A percentile compares a stretch with the other conserved stretches of the same genome.
These are phyloP conservation scores for Schizothorax lantsangensis DNA, from an alignment of 2,797 vertebrate genomes.

Conservation along the genomic window DNA sequence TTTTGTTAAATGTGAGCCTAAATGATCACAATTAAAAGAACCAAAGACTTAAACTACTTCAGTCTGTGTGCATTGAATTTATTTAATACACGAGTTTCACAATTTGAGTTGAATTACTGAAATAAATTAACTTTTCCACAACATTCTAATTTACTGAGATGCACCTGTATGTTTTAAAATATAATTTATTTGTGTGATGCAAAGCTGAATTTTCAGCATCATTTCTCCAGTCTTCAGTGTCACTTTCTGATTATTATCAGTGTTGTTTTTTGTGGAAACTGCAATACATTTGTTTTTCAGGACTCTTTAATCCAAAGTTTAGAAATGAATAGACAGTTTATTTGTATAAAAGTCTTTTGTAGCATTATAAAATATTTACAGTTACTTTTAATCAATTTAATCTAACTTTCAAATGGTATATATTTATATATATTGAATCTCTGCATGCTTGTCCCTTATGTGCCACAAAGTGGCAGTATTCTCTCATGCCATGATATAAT, in stretches of 20 bases:
- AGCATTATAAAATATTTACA: background rate
- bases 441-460: constrained; percentile 6
- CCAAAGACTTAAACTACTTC: too few species aligned
- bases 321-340: background rate
- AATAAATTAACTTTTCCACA: too few species aligned
- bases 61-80: too few species aligned
- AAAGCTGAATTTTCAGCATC: background rate
- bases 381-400: background rate
- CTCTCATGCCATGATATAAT: constrained; percentile 8
- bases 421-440: background rate
- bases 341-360: background rate
- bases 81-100: too few species aligned
- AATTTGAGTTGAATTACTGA: too few species aligned
- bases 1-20: too few species aligned
- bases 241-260: background rate
- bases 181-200: background rate
- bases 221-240: background rate
- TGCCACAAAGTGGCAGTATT: constrained; percentile 74
- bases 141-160: too few species aligned
- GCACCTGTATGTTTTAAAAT: background rate
- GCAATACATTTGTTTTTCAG: too few species aligned
- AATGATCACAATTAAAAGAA: too few species aligned
- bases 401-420: background rate
- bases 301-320: background rate
- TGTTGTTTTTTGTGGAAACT: too few species aligned